Evolutionary conservation across 37 sponge, comb jelly and placozoan genomes (phyloP), one percentile per base, ranked within the genome.

Genomic region (Eunapius fragilis): DNA sequence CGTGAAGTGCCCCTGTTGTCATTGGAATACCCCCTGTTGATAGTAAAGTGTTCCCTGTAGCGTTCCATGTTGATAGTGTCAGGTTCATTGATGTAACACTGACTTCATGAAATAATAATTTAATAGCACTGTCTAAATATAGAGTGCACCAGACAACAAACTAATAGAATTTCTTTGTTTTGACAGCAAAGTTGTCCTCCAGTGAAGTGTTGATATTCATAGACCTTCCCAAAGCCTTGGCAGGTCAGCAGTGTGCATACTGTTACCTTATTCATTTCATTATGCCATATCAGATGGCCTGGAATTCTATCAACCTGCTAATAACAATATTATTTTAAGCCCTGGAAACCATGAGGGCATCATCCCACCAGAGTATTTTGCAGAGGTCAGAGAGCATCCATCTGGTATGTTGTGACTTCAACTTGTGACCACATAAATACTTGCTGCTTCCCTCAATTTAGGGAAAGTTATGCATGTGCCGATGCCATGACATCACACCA

Each of bases 251-350:
- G 41, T 58, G 58, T n/a, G n/a, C 58, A 58, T 17, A 19, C 58
- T 58, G 17, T n/a, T n/a, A n/a, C 12, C 32, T 3, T 23, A 41
- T 41, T 41, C 6, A 6, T 9, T 41, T 41, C 6, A 9, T 41
- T 9, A 41, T 41, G 3, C 41, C n/a, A n/a, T n/a, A n/a, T n/a
- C 77, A 98, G 99, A 89, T 92, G 99, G 99, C 17, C 80, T 79
- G 49, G 41, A 85, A 50, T 98, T 98, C 85, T 98, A 80, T 71
- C 84, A 80, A 11, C 94, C 96, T 17, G 87, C 88, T 2, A n/a
- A n/a, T n/a, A 98, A 98, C 69, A 85, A 93, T 85, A 95, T 98
- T 30, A 93, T 98, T 33, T 79, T 98, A 34, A 91, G 91, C 74
- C 88, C 94, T 19, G 99, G 99, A 28, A 85, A 98, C 67, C 87